A percentile compares a stretch with the other conserved stretches of the same genome.
Conservation (phyloP, 2,888 invertebrate genomes). For the Cephus pulcher region DNA sequence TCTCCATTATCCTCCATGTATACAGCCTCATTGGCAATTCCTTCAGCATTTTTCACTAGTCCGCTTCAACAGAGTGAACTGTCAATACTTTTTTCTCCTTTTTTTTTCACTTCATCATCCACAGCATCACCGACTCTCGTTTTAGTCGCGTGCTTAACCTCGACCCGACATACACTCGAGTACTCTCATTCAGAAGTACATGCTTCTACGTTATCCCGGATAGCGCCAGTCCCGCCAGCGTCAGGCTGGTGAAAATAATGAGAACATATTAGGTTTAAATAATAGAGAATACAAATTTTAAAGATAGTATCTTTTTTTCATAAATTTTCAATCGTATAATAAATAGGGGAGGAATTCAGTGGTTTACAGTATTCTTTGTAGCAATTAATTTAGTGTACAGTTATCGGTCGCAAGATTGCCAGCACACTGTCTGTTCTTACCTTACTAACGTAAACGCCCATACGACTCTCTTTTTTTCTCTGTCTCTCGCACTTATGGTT, state of each 20-base stretch:
- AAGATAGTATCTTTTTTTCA: background rate
- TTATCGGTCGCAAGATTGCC: background rate
- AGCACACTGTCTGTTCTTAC: background rate
- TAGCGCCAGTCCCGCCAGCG: background rate
- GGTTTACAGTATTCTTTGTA: background rate
- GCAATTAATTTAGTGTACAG: background rate
- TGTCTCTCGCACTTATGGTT: background rate
- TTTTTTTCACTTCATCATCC: background rate
- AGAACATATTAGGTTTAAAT: background rate
- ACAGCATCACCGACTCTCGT: background rate
- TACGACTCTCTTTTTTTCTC: background rate
- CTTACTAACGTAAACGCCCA: background rate
- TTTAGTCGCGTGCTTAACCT: background rate
- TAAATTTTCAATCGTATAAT: background rate
- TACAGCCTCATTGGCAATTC: background rate
- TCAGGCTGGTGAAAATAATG: background rate
- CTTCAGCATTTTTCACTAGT: background rate
- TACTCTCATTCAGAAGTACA: background rate
- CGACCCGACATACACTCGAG: conserved; percentile 1
- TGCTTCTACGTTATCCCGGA: background rate
- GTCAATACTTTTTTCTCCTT: background rate
- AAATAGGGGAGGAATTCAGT: background rate
- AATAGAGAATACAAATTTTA: background rate
- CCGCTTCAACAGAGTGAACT: background rate
- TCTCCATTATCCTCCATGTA: background rate